Percentiles rank a stretch among this genome's conserved stretches.
phyloP scores from a whole-genome alignment of 2,797 vertebrate genomes.

The Sciurus carolinensis region DNA sequence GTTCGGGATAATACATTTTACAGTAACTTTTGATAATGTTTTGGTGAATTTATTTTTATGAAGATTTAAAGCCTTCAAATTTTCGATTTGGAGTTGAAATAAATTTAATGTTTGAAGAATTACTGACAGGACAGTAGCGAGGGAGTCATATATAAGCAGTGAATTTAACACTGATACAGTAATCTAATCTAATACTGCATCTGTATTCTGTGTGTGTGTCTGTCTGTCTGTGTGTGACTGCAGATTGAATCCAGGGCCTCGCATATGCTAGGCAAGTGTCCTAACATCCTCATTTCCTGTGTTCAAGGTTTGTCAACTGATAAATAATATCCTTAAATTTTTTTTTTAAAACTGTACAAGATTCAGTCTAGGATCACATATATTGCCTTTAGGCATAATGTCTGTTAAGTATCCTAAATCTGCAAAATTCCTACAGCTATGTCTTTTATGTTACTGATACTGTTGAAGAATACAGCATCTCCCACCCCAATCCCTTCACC shows the following conservation, averaged over 20 bases:
- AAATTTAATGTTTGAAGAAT: not conserved
- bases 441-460: not conserved
- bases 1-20: not conserved
- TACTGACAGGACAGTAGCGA: not conserved
- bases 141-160: not conserved
- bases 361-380: not conserved
- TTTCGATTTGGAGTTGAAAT: not conserved
- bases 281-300: no score
- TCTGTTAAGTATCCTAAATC: not conserved
- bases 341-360: no score
- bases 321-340: not conserved
- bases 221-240: no score
- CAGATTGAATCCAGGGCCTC: no score
- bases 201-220: not conserved
- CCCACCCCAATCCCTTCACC: fast-evolving
- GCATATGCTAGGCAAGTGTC: no score
- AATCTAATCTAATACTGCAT: not conserved
- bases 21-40: not conserved
- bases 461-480: not conserved
- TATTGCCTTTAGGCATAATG: not conserved
- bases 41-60: not conserved
- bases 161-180: not conserved
- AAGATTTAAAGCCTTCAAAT: not conserved
- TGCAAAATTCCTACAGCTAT: not conserved
- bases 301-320: not conserved